Conservation (phyloP, 2,888 invertebrate species). For the Dasysyrphus albostriatus region DNA sequence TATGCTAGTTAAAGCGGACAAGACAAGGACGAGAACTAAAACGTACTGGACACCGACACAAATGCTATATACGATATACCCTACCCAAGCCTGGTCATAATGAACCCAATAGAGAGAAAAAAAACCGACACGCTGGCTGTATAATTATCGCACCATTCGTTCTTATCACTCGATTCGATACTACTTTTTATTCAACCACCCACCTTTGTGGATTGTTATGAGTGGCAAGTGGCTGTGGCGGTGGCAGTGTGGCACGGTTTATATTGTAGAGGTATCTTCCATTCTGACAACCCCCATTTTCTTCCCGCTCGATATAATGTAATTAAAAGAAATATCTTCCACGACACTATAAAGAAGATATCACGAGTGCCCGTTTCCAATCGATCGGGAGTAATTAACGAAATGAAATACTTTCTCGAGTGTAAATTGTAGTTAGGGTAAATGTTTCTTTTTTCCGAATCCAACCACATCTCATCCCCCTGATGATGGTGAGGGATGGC, state of each 20-base stretch:
- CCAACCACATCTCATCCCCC: conserved; percentile 33
- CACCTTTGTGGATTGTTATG: conserved; percentile 8
- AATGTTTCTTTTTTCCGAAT: conserved; percentile 35
- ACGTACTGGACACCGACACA: conserved; percentile 4
- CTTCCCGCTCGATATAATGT: conserved; percentile 60
- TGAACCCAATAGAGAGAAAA: conserved; percentile 31
- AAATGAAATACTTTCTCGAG: conserved; percentile 62
- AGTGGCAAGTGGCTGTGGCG: conserved; percentile 20
- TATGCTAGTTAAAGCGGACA: conserved; percentile 32
- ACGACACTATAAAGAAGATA: conserved; percentile 64
- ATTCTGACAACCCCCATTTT: conserved; percentile 38
- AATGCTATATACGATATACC: not conserved
- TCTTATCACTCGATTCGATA: conserved; percentile 60
- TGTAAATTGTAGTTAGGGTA: conserved; percentile 46
- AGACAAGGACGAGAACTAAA: not conserved
- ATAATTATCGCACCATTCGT: conserved; percentile 58
- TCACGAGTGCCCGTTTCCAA: conserved; percentile 58
- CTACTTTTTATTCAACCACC: conserved; percentile 23
- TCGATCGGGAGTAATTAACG: conserved; percentile 72
- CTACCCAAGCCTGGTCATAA: conserved; percentile 21
- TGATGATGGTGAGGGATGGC: conserved; percentile 27
- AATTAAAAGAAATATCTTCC: conserved; percentile 66
- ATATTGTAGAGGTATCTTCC: conserved; percentile 37
- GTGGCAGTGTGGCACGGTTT: not conserved
- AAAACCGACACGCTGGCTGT: not conserved